phyloP scores from a whole-genome alignment of 1,140 invertebrate genomes.

The Triops cancriformis region DNA sequence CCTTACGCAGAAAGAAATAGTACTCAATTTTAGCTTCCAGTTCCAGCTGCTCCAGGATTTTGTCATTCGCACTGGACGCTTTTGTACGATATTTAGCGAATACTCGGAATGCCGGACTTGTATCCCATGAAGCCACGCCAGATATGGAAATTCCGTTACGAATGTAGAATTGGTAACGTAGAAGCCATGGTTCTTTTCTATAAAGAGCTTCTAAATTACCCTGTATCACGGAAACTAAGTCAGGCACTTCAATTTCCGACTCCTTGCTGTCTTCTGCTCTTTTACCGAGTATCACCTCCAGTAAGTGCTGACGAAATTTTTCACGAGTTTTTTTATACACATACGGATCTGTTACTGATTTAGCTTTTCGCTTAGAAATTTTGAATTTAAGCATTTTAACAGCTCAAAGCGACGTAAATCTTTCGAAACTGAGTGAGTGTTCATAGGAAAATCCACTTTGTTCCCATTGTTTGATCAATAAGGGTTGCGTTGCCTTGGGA shows the following conservation, averaged over 20 bases:
- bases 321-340: not conserved
- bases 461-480: not conserved
- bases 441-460: not conserved
- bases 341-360: not conserved
- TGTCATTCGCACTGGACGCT: not conserved
- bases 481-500: no score
- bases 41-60: not conserved
- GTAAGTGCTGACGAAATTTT: not conserved
- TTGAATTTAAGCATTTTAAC: not conserved
- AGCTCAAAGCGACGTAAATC: not conserved
- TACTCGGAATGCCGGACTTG: not conserved
- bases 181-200: not conserved
- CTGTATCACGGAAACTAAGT: not conserved
- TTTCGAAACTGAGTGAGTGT: no score
- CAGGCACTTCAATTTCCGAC: not conserved
- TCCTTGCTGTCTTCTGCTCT: not conserved
- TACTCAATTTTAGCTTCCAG: not conserved
- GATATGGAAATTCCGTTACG: not conserved
- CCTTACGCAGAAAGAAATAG: not conserved
- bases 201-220: not conserved
- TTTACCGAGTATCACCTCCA: not conserved
- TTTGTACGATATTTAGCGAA: not conserved
- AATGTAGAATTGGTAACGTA: constrained; percentile 1
- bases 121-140: not conserved
- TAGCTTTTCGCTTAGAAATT: not conserved